Evolutionary conservation across 1,140 invertebrate species (phyloP).

Genomic region (Patella vulgata): DNA sequence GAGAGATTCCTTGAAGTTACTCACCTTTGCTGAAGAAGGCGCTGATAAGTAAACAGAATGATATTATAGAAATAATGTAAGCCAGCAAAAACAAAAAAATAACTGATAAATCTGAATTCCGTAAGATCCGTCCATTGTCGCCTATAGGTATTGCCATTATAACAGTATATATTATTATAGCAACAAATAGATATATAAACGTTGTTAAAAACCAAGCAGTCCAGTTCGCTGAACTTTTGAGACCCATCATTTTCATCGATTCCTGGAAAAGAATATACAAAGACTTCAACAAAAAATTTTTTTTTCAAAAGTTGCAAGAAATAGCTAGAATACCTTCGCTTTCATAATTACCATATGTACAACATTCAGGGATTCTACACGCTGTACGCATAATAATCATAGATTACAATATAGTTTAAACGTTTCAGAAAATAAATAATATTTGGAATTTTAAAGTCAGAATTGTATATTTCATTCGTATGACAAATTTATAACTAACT

Average conservation of each 20-base stretch:
- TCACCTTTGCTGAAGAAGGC: conserved; percentile 74
- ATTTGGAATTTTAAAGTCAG: too few relatives aligned
- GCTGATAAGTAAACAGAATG: conserved; percentile 70
- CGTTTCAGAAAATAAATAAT: too few relatives aligned
- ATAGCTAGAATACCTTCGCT: too few relatives aligned
- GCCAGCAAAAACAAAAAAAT: conserved; percentile 70
- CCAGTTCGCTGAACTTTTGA: conserved; percentile 85
- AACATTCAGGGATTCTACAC: too few relatives aligned
- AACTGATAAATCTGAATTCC: conserved; percentile 65
- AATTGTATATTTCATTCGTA: too few relatives aligned
- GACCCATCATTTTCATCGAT: conserved; percentile 89
- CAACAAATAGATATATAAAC: conserved; percentile 76
- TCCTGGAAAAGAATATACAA: conserved; percentile 69
- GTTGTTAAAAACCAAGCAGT: conserved; percentile 83
- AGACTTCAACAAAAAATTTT: not conserved
- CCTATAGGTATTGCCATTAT: conserved; percentile 55
- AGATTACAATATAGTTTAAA: too few relatives aligned
- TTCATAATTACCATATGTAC: too few relatives aligned
- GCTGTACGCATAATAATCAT: too few relatives aligned
- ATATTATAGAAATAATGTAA: conserved; percentile 70
- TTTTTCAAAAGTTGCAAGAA: not conserved
- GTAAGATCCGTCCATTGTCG: conserved; percentile 59
- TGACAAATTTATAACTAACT: too few relatives aligned
- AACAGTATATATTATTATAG: conserved; percentile 69
- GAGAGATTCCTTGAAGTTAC: too few relatives aligned